Base-by-base conservation (phyloP, 1,140 invertebrate genomes). In the Megalopta genalis region DNA sequence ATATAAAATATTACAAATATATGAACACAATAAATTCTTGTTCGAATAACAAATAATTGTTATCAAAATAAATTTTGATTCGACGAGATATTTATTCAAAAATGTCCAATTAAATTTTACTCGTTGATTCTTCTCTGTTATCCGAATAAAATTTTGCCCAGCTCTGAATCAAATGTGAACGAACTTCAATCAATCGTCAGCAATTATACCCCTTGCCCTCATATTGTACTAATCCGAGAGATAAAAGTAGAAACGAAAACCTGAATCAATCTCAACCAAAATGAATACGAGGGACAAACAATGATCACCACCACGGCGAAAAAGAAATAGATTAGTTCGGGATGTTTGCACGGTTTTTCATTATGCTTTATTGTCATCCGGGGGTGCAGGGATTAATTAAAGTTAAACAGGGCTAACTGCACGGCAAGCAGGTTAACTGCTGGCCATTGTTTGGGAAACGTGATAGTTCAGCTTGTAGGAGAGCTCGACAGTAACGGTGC, bases 361-460 rank as follows among this genome's bases (percentile, higher is more conserved):
- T 91, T 84, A 90, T 77, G 67, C 86, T 90, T 91, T 89, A 91
- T 87, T 82, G 77, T 83, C 60, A 21, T 64, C 37, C 67, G 77
- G 69, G 66, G 86, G 63, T 32, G 83, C 27, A 64, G 79, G 79
- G 86, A 91, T 90, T 91, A 91, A 92, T 92, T 89, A 91, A 92
- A 90, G 87, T 90, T 88, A 91, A 91, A 92, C 90, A 90, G 78
- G 62, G 62, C 77, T 89, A 90, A 90, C 90, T 86, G 87, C 82
- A 84, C 39, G 57, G 85, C 81, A 87, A 90, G 88, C 87, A 87
- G 85, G 85, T 87, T 89, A 90, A 90, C 82, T 83, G 87, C 69
- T 77, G 54, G 54, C 85, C 73, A 85, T 85, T 88, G 82, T 85
- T 49, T 57, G 64, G 69, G 63, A 82, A 83, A 75, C 74, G 60